phyloP scores from a whole-genome alignment of 2,888 invertebrate genomes.

The Yponomeuta cagnagella region DNA sequence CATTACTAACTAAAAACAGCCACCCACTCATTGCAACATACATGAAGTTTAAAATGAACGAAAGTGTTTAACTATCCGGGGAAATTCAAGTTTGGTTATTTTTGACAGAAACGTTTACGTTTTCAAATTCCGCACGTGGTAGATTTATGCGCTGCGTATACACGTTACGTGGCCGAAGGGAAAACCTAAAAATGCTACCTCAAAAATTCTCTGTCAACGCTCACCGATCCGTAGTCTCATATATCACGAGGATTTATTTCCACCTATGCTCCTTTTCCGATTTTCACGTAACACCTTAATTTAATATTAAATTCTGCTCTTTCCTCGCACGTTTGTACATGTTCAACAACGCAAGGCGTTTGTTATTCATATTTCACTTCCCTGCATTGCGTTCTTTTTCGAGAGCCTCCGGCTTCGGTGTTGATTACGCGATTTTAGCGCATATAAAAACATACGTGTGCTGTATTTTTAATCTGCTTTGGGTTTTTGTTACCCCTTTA shows the following conservation, averaged over 20 bases:
- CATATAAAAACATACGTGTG: neutral
- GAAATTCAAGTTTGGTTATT: neutral
- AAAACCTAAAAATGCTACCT: constrained; percentile 57
- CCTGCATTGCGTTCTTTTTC: constrained; percentile 36
- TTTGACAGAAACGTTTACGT: constrained; percentile 10
- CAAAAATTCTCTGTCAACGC: constrained; percentile 62
- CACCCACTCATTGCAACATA: too few species aligned
- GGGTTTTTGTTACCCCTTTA: neutral
- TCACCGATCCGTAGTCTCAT: constrained; percentile 48
- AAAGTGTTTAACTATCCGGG: neutral
- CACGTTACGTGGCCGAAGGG: constrained; percentile 19
- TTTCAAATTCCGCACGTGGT: constrained; percentile 7
- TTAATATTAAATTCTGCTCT: constrained; percentile 73
- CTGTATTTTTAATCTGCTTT: neutral
- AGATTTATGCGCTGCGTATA: constrained; percentile 12
- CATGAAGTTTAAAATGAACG: neutral
- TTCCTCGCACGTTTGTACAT: constrained; percentile 48
- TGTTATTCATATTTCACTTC: constrained; percentile 66
- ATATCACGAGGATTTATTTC: constrained; percentile 71
- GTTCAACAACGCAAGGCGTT: constrained; percentile 60
- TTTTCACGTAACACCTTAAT: constrained; percentile 71
- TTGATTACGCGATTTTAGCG: constrained; percentile 24
- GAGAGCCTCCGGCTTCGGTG: constrained; percentile 16
- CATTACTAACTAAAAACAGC: neutral
- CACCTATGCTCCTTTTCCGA: constrained; percentile 66